Evolutionary conservation across 2,888 invertebrate genomes (phyloP), one percentile per base, ranked within the genome.

Genomic region (Ormyrus labotus): DNA sequence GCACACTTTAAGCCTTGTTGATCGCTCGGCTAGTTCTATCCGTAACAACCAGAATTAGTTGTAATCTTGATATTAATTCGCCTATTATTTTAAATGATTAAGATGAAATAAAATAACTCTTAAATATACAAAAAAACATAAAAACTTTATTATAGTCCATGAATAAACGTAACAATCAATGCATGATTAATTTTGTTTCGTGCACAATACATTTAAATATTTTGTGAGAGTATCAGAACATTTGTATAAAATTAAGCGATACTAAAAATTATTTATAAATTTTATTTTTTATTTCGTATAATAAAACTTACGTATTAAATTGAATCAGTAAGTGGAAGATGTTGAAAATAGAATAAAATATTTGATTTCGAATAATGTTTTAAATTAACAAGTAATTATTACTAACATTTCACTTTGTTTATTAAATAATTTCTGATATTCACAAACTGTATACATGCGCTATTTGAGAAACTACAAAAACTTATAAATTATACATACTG

Each of bases 121-220:
- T 45, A 19, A 71, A 10, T 67, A 68, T 84, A 84, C 79, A 86
- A 87, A 87, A 88, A 84, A 88, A 88, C 87, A 88, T 88, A 87
- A 88, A 88, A 87, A 87, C 78, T 88, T 88, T 86, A 87, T 88
- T 88, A 84, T 86, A 85, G 85, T 87, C 85, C 85, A 84, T 87
- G 84, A 9, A 50, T 60, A 55, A 61, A 51, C 65, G 11, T 71
- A 65, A 78, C 19, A 57, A 57, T 70, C n/a, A 60, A 65, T 65
- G 60, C 34, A 51, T 71, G 19, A 19, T 72, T 78, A 13, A 53
- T 68, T 68, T 58, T 64, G 5, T 60, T 63, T 64, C 47, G 60
- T 53, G 53, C 13, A 60, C 19, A 75, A n/a, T 73, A 73, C 68
- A 68, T n/a, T n/a, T 61, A 73, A 69, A 63, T 78, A 71, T 51